Base-by-base conservation (phyloP, 2,797 vertebrate species). In the Argya squamiceps region DNA sequence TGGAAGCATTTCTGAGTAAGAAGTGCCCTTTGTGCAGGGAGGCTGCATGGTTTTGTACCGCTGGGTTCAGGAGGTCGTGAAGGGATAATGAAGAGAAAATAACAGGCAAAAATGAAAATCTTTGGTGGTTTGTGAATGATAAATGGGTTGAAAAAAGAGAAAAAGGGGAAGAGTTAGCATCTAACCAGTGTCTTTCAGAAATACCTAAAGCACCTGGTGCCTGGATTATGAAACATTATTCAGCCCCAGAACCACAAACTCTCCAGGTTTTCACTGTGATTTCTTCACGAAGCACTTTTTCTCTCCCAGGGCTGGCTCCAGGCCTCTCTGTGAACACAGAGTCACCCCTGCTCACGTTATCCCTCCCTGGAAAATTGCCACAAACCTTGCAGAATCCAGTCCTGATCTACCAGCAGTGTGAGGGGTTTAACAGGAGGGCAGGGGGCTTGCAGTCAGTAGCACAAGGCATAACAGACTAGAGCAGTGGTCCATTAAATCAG, bases 401-500 rank as follows among this genome's bases (percentile, higher is more conserved):
- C 69, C 53, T 71, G 91, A 84, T 88, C 92, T 89, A 77, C 53
- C 67, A 58, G 94, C 7, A 6, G 27, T 34, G 74, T 8, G 44
- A 96, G 84, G 6, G 47, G 76, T 95, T 97, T 96, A 95, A 95
- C 64, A 80, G 85, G 80, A 97, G 94, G 89, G 92, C 93, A 97
- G 88, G 69, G 92, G 95, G 90, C 88, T 93, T 58, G 84, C 65
- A 93, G 89, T 83, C 90, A 34, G 91, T 96, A 97, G 96, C 93
- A 96, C 53, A 19, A 91, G 89, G 90, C 92, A 56, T 67, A 97
- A 96, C 92, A 96, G 86, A 97, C 95, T 96, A 92, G 83, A 96
- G 71, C 97, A 97, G 88, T 26, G 91, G 63, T 84, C 95, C 95
- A 97, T 97, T 98, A 98, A 97, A 96, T 97, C 97, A 97, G 96